Percentiles rank a stretch among this genome's conserved stretches.
Conservation (phyloP, 64 coral and sea anemone species). For the Dendronephthya gigantea region DNA sequence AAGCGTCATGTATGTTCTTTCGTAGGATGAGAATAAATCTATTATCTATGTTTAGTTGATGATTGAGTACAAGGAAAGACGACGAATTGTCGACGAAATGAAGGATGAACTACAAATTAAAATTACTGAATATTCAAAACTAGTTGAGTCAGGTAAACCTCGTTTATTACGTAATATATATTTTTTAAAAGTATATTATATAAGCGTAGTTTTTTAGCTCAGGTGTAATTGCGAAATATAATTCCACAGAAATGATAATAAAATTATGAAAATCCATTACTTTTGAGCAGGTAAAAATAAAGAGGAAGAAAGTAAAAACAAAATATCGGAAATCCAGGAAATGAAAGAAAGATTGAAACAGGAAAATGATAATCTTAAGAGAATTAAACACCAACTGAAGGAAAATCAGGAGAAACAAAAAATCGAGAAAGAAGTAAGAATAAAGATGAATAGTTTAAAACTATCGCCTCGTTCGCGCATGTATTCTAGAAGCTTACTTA, state of each 20-base stretch:
- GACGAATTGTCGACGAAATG: constrained; percentile 81
- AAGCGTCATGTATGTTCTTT: no score
- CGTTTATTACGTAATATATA: neutral
- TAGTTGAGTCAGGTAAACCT: constrained; percentile 70
- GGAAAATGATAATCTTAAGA: constrained; percentile 92
- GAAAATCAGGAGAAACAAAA: constrained; percentile 96
- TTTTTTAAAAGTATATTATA: neutral
- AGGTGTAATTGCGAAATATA: neutral
- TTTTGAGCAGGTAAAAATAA: constrained; percentile 52
- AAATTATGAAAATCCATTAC: neutral
- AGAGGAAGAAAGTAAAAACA: constrained; percentile 72
- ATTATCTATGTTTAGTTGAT: constrained; percentile 34
- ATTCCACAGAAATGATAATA: neutral
- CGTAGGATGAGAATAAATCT: neutral
- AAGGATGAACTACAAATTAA: constrained; percentile 87
- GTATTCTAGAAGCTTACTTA: no score
- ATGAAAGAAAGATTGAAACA: constrained; percentile 87
- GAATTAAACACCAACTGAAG: constrained; percentile 89
- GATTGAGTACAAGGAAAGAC: constrained; percentile 88
- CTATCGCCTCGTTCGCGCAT: no score
- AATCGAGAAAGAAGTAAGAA: constrained; percentile 72
- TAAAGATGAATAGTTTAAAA: no score
- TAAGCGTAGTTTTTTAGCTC: neutral
- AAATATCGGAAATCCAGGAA: constrained; percentile 70
- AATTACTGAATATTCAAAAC: constrained; percentile 90